Evolutionary conservation across 2,888 invertebrate genomes (phyloP).

Genomic region (Yponomeuta plumbellus): DNA sequence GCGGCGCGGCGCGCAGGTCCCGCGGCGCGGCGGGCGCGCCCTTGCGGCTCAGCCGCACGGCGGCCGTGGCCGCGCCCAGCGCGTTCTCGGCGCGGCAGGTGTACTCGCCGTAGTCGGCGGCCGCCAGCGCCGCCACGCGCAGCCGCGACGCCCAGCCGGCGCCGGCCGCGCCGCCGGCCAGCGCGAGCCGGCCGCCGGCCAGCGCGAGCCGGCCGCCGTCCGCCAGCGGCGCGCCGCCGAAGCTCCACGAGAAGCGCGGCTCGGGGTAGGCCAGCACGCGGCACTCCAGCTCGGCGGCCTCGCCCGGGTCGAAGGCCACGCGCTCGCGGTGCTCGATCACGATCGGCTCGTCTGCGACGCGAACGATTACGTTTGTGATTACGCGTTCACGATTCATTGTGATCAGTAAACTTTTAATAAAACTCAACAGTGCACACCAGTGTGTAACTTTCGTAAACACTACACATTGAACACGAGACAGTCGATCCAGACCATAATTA

Average conservation of each 20-base stretch:
- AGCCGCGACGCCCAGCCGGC: neutral
- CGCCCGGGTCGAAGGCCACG: constrained; percentile 90
- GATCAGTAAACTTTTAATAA: too few species aligned
- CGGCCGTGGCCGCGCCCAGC: constrained; percentile 84
- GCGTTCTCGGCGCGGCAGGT: constrained; percentile 91
- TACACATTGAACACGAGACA: too few species aligned
- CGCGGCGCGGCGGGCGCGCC: constrained; percentile 91
- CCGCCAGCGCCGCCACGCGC: neutral
- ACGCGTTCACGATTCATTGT: too few species aligned
- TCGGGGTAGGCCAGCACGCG: constrained; percentile 94
- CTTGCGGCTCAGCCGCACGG: constrained; percentile 88
- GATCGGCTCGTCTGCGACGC: constrained; percentile 85
- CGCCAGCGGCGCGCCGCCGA: constrained; percentile 83
- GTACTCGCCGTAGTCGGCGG: constrained; percentile 95
- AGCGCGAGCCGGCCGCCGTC: constrained; percentile 92
- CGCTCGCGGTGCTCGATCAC: constrained; percentile 89
- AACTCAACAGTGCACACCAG: too few species aligned
- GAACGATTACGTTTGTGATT: too few species aligned
- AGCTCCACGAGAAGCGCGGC: constrained; percentile 95
- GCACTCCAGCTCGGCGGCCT: constrained; percentile 91
- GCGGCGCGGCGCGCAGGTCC: constrained; percentile 54
- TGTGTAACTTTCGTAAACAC: too few species aligned
- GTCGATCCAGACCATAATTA: too few species aligned
- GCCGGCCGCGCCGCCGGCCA: constrained; percentile 57
- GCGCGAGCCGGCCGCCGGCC: constrained; percentile 90